Base-by-base conservation (phyloP, 2,797 vertebrate genomes). In the Xenopus petersii region DNA sequence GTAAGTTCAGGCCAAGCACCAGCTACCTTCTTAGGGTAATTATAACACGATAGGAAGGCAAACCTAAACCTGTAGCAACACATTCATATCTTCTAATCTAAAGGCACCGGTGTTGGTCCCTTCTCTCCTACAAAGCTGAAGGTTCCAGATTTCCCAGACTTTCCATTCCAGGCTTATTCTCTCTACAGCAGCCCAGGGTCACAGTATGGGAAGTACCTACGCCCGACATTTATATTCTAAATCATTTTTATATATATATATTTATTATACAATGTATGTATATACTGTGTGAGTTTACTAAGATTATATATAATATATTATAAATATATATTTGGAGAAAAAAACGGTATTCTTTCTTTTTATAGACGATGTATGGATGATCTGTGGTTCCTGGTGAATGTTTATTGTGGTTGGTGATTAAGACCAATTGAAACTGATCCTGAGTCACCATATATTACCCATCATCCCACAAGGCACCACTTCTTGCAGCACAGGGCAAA, bases 251-350 rank as follows among this genome's bases (percentile, higher is more conserved):
- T 97, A 95, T 67, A 96, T 98, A 26, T 42, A 26, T 98, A 99
- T 99, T 99, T 99, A 99, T 99, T 99, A 96, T 95, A 95, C 92
- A 93, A 94, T 97, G 58, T 77, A 96, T 99, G 97, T 56, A 73
- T 73, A 71, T 76, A 93, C 92, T 97, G 93, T 95, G 93, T 89
- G 95, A 94, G 94, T 95, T 95, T 95, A 97, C 94, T 95, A 95
- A 99, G 94, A 99, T 95, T 98, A 96, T 99, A 92, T 99, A 99
- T 98, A 98, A 97, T 96, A 97, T 94, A 95, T 95, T 97, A 96
- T 95, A 94, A 95, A 96, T 95, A 95, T 98, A 42, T 42, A 99
- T 99, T 98, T 99, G 94, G 95, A 96, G 92, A 92, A 93, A 88
- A 93, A 93, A 87, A 74, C 89, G 87, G 88, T 88, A 84, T 84